Conservation (phyloP, 2,888 invertebrate species). For the Epistrophe grossulariae region DNA sequence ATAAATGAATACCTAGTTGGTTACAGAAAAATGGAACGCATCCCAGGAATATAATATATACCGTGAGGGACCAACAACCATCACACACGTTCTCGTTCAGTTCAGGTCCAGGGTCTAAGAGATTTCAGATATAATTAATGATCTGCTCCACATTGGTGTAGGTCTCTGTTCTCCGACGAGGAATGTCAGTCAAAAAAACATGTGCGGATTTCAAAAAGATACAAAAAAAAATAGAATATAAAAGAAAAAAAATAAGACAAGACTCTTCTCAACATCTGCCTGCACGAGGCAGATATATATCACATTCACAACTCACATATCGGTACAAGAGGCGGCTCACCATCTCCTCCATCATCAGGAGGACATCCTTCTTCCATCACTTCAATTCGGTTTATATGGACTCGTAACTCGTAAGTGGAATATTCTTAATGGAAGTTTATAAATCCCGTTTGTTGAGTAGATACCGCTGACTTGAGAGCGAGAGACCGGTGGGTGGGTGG, state of each 20-base stretch:
- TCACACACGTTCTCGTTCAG: constrained; percentile 60
- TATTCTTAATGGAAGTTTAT: constrained; percentile 72
- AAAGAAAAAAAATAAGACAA: constrained; percentile 32
- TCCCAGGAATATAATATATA: constrained; percentile 41
- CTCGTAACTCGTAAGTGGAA: constrained; percentile 52
- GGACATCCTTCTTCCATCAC: constrained; percentile 57
- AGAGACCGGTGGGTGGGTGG: constrained; percentile 61
- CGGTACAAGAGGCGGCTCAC: constrained; percentile 12
- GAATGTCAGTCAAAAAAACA: constrained; percentile 72
- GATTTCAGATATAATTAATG: constrained; percentile 82
- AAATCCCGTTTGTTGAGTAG: constrained; percentile 65
- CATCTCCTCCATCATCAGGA: constrained; percentile 33
- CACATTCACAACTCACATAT: constrained; percentile 18
- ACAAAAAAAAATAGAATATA: background rate
- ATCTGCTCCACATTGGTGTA: constrained; percentile 81
- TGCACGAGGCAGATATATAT: constrained; percentile 50
- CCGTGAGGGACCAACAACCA: constrained; percentile 51
- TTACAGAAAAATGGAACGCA: constrained; percentile 74
- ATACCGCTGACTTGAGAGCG: constrained; percentile 41
- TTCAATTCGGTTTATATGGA: constrained; percentile 54
- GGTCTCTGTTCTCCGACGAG: constrained; percentile 75
- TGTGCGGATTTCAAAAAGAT: constrained; percentile 67
- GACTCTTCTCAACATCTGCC: constrained; percentile 69
- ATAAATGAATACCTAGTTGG: constrained; percentile 48
- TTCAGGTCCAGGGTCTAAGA: constrained; percentile 71